Evolutionary conservation across 2,113 vertebrate genomes (phyloP).

Genomic region (Spilogale gracilis): DNA sequence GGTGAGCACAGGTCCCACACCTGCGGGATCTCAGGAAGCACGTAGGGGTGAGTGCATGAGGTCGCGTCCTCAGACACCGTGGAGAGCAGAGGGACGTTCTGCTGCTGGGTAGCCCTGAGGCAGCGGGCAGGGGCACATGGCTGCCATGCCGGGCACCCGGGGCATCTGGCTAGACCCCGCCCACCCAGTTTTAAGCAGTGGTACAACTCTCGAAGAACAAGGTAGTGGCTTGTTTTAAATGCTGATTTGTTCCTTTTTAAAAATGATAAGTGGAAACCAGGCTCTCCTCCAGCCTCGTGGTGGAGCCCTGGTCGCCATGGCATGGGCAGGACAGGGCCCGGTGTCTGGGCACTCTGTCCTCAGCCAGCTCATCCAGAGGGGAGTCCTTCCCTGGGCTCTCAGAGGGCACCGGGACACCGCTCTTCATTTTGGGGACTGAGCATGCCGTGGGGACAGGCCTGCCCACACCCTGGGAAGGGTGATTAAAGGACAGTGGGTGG

Average conservation of each 20-base stretch:
- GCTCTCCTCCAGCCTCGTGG: accelerated
- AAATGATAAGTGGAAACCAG: not conserved
- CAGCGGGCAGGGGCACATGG: not conserved
- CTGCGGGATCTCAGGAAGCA: not conserved
- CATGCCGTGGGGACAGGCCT: too few relatives aligned
- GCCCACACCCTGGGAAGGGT: too few relatives aligned
- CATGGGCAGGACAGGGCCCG: not conserved
- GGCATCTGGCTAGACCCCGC: not conserved
- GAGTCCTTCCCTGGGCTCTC: not conserved
- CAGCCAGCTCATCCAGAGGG: accelerated
- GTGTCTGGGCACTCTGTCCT: not conserved
- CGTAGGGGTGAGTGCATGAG: accelerated
- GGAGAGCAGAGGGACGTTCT: accelerated
- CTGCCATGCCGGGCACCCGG: accelerated
- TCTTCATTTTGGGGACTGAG: not conserved
- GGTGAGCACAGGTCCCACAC: accelerated
- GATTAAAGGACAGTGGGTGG: too few relatives aligned
- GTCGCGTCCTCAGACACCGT: not conserved
- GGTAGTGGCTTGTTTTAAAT: too few relatives aligned
- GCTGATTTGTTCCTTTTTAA: not conserved
- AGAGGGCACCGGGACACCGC: not conserved
- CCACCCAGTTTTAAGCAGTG: accelerated
- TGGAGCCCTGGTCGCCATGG: not conserved
- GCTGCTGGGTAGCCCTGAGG: too few relatives aligned
- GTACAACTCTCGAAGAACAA: accelerated